Conservation (phyloP, 2,113 vertebrate species). For the Macquaria ambigua region DNA sequence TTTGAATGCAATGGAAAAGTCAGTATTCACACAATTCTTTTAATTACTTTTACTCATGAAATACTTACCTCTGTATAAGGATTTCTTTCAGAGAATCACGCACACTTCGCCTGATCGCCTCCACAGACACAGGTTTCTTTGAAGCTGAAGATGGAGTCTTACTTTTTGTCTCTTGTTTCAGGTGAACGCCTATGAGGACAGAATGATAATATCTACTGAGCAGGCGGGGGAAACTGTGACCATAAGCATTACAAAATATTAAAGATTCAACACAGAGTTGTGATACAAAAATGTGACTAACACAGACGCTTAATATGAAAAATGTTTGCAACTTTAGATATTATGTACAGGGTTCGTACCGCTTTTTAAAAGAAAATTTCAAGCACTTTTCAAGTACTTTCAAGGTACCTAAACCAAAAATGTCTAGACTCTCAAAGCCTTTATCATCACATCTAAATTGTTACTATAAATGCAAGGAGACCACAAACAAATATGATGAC, state of each 20-base stretch:
- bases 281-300: background rate
- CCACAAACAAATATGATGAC: no score
- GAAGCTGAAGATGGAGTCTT: conserved; percentile 84
- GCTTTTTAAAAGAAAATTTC: no score
- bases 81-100: conserved; percentile 96
- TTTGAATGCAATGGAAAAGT: background rate
- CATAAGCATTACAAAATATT: background rate
- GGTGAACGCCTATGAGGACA: conserved; percentile 83
- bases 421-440: no score
- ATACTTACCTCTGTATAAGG: conserved; percentile 91
- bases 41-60: background rate
- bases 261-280: background rate
- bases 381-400: no score
- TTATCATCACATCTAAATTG: no score
- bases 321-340: background rate
- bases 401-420: no score
- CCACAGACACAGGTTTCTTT: conserved; percentile 93
- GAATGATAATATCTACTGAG: conserved; percentile 41
- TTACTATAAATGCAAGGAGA: no score
- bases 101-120: conserved; percentile 95
- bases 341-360: background rate
- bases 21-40: background rate
- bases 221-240: background rate
- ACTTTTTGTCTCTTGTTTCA: conserved; percentile 89
- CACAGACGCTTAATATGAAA: background rate